These are phyloP conservation scores for Papilio polyxenes DNA, from an alignment of 1,140 invertebrate genomes.

Conservation along the genomic window DNA sequence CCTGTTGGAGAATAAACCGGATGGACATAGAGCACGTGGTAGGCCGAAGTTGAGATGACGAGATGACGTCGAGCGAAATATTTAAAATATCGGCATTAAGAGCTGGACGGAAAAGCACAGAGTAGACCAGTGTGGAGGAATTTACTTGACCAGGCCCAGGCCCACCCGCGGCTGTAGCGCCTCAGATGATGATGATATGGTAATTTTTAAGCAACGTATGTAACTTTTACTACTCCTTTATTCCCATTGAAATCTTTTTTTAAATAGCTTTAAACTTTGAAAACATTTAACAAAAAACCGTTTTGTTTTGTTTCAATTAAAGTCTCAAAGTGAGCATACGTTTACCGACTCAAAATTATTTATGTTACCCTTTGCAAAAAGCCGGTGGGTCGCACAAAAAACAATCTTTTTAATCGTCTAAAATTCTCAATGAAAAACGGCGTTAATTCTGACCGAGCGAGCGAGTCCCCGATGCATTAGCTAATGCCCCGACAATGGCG, in stretches of 20 bases:
- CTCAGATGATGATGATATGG: no score
- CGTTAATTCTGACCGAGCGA: conserved; percentile 47
- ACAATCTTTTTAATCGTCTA: conserved; percentile 51
- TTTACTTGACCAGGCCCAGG: no score
- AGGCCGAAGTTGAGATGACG: no score
- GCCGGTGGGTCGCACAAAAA: conserved; percentile 40
- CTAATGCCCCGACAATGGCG: conserved; percentile 57
- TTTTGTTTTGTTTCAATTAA: conserved; percentile 37
- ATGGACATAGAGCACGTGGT: no score
- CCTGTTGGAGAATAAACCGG: no score
- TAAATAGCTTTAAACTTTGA: neutral
- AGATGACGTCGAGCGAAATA: no score
- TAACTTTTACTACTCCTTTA: no score
- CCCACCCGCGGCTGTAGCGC: no score
- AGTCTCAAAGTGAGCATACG: conserved; percentile 35
- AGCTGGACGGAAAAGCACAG: no score
- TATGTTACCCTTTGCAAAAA: conserved; percentile 30
- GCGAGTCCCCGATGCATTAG: conserved; percentile 52
- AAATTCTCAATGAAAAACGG: conserved; percentile 52
- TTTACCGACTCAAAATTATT: conserved; percentile 21
- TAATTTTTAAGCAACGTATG: no score
- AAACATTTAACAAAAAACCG: neutral
- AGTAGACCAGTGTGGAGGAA: no score
- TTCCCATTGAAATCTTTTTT: neutral
- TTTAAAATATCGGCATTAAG: no score